Evolutionary conservation across 2,888 invertebrate genomes (phyloP).

Genomic region (Cenopis cana): DNA sequence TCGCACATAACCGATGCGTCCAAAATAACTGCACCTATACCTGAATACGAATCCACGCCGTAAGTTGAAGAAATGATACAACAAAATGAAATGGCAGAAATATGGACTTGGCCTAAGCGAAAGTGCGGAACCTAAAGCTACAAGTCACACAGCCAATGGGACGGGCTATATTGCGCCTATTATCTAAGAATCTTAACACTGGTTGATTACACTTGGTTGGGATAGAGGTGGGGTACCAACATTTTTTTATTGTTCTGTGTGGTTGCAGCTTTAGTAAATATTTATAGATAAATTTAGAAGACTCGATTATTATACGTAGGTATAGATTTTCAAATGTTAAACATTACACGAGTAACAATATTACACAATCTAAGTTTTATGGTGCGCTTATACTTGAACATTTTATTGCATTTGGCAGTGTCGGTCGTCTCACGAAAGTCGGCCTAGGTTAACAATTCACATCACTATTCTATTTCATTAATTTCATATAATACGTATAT

Average conservation of each 20-base stretch:
- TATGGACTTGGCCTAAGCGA: slow-evolving; percentile 3
- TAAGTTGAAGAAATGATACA: not conserved
- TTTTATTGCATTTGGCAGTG: slow-evolving; percentile 40
- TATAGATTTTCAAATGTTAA: not conserved
- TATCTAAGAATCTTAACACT: slow-evolving; percentile 7
- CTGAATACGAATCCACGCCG: not conserved
- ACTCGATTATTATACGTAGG: slow-evolving; percentile 4
- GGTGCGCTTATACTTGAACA: slow-evolving; percentile 29
- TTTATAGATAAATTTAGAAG: slow-evolving; percentile 6
- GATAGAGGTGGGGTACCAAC: too few species aligned
- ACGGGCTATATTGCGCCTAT: not conserved
- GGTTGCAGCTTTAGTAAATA: slow-evolving; percentile 8
- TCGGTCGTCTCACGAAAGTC: slow-evolving; percentile 1
- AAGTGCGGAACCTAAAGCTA: slow-evolving; percentile 1
- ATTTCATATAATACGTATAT: not conserved
- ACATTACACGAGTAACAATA: slow-evolving; percentile 12
- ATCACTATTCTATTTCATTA: slow-evolving; percentile 19
- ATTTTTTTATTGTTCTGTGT: not conserved
- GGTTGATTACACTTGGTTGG: not conserved
- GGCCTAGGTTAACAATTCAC: slow-evolving; percentile 9
- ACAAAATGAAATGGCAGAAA: slow-evolving; percentile 2
- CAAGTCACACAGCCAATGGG: not conserved
- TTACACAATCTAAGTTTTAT: slow-evolving; percentile 6
- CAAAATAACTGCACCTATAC: too few species aligned
- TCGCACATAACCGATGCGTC: not conserved